phyloP scores from a whole-genome alignment of 1,140 invertebrate genomes.

The Lysiphlebus fabarum region DNA sequence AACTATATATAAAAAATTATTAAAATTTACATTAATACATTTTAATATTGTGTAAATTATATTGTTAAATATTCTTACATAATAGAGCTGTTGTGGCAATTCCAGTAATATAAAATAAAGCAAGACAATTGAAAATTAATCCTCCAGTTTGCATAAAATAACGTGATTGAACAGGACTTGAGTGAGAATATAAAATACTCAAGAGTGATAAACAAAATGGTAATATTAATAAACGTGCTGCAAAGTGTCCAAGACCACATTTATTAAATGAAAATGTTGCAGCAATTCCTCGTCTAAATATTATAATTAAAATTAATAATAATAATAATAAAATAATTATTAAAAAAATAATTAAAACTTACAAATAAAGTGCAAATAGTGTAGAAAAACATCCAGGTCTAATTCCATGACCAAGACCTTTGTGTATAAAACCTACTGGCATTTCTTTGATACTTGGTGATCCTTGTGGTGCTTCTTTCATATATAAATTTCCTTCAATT shows the following conservation, averaged over 20 bases:
- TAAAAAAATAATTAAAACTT: conserved; percentile 44
- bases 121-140: conserved; percentile 77
- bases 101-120: conserved; percentile 73
- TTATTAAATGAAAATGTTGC: conserved; percentile 75
- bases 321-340: not conserved
- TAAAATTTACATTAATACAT: not conserved
- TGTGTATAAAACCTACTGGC: conserved; percentile 39
- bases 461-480: conserved; percentile 60
- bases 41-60: not conserved
- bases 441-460: conserved; percentile 46
- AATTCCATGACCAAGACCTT: conserved; percentile 53
- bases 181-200: conserved; percentile 73
- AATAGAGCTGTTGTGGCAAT: conserved; percentile 75
- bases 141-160: conserved; percentile 58
- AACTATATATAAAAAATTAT: conserved; percentile 56
- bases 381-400: conserved; percentile 70
- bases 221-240: conserved; percentile 68
- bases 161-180: conserved; percentile 45
- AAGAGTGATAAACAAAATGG: conserved; percentile 76
- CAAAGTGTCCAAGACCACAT: conserved; percentile 69
- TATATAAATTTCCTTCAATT: conserved; percentile 68
- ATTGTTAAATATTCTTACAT: conserved; percentile 59
- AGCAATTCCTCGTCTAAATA: conserved; percentile 67
- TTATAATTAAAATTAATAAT: conserved; percentile 4
- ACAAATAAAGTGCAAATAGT: conserved; percentile 75